Base-by-base conservation (phyloP, 2,797 vertebrate genomes). In the Sebastes nivosus region DNA sequence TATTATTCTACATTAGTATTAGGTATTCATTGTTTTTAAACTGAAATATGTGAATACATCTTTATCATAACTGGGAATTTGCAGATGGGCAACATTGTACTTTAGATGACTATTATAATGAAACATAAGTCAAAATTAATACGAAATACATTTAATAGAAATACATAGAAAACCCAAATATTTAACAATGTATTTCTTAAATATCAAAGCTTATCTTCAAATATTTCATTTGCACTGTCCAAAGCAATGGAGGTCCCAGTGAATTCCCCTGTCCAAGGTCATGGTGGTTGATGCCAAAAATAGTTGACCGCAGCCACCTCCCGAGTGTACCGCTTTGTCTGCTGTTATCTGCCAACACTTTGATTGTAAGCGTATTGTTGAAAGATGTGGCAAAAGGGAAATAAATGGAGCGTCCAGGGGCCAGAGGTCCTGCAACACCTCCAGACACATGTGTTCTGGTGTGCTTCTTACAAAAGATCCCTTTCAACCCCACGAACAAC, bases 291-390 rank as follows among this genome's bases (percentile, higher is more conserved):
- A 93, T 96, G 96, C 97, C 96, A 96, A 96, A 98, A 97, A 99
- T 98, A 98, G 96, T 94, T 91, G 87, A 95, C 95, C 92, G 93
- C 90, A 93, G 80, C 81, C 94, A 92, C 87, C 87, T 85, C 84
- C 78, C 92, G 95, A 97, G 96, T 96, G 96, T 93, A 93, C 95
- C 96, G 97, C 97, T 98, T 97, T 97, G 97, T 97, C 93, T 82
- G 88, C 94, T 81, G 95, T 97, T 98, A 98, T 98, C 97, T 94
- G 75, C 94, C 86, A 95, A 97, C 96, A 97, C 96, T 97, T 91
- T 95, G 94, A 96, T 94, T 96, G 59, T 94, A 96, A 95, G 96
- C 92, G 94, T 96, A 95, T 97, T 97, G 96, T 96, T 95, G 93
- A 65, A 95, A 96, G 96, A 96, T 92, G 94, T 95, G 95, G 97